These are phyloP conservation scores for Macrostomum lignano DNA, from an alignment of 1,140 invertebrate species.

Conservation along the genomic window DNA sequence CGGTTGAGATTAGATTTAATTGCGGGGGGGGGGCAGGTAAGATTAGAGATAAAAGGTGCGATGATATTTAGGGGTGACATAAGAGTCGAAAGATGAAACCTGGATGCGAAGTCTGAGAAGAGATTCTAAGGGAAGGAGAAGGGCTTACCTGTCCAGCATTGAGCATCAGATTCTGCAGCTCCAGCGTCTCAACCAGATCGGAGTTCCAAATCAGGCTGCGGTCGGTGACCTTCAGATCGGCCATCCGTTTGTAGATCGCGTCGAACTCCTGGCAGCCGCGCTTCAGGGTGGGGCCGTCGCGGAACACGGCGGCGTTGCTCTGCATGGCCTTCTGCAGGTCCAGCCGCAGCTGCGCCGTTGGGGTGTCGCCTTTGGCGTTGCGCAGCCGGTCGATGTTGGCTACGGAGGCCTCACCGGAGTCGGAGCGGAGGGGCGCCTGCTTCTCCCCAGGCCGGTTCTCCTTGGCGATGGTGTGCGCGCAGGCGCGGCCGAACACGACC, in stretches of 20 bases:
- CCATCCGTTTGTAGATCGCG: conserved; percentile 35
- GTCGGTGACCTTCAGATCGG: conserved; percentile 33
- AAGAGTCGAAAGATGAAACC: too few species aligned
- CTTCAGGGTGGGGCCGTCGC: conserved; percentile 54
- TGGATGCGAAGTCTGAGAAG: too few species aligned
- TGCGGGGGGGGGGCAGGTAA: too few species aligned
- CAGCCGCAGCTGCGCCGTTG: conserved; percentile 52
- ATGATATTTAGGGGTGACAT: too few species aligned
- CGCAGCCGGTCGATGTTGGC: conserved; percentile 61
- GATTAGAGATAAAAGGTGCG: too few species aligned
- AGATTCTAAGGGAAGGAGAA: too few species aligned
- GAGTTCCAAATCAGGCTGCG: conserved; percentile 61
- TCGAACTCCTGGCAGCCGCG: conserved; percentile 43
- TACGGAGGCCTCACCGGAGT: conserved; percentile 71
- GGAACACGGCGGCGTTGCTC: conserved; percentile 77
- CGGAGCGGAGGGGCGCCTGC: conserved; percentile 46
- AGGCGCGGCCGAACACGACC: conserved; percentile 83
- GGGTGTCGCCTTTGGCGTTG: conserved; percentile 45
- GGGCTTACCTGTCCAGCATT: conserved; percentile 50
- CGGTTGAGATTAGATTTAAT: too few species aligned
- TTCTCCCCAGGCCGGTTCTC: conserved; percentile 53
- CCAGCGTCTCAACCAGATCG: conserved; percentile 74
- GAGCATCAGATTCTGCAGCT: conserved; percentile 77
- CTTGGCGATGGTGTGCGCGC: conserved; percentile 59
- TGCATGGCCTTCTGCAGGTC: conserved; percentile 95